phyloP scores from a whole-genome alignment of 1,140 invertebrate genomes.

The Parapsyche elsis region DNA sequence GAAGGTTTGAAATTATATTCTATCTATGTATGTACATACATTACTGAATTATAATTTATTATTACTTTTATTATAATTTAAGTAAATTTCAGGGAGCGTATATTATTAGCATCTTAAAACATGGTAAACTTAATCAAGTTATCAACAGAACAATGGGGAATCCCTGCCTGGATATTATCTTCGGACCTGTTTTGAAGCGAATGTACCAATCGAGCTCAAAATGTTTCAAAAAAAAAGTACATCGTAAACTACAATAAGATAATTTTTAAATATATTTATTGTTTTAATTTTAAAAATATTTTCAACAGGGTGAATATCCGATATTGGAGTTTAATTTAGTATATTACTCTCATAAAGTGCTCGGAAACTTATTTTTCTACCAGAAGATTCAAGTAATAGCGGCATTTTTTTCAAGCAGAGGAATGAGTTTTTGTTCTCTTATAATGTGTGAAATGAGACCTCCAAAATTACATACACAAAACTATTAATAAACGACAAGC shows the following conservation, averaged over 20 bases:
- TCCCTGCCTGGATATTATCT: neutral
- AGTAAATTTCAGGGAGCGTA: neutral
- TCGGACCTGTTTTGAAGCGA: neutral
- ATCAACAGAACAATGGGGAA: neutral
- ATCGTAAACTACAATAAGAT: too few relatives aligned
- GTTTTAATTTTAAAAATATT: too few relatives aligned
- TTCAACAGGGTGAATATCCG: neutral
- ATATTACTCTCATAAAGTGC: neutral
- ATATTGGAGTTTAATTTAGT: neutral
- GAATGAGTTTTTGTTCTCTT: too few relatives aligned
- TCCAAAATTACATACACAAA: too few relatives aligned
- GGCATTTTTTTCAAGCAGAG: too few relatives aligned
- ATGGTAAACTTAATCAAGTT: neutral
- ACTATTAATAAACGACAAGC: too few relatives aligned
- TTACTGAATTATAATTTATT: too few relatives aligned
- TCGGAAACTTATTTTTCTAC: neutral
- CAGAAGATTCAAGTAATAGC: neutral
- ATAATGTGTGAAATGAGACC: too few relatives aligned
- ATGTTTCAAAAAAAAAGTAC: neutral
- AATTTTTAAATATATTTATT: neutral
- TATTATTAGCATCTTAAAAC: neutral
- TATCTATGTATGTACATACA: too few relatives aligned
- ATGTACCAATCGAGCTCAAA: neutral
- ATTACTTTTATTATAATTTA: too few relatives aligned
- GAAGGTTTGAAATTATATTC: too few relatives aligned